Evolutionary conservation across 1,140 invertebrate species (phyloP).

Genomic region (Drosophila lacteicornis): DNA sequence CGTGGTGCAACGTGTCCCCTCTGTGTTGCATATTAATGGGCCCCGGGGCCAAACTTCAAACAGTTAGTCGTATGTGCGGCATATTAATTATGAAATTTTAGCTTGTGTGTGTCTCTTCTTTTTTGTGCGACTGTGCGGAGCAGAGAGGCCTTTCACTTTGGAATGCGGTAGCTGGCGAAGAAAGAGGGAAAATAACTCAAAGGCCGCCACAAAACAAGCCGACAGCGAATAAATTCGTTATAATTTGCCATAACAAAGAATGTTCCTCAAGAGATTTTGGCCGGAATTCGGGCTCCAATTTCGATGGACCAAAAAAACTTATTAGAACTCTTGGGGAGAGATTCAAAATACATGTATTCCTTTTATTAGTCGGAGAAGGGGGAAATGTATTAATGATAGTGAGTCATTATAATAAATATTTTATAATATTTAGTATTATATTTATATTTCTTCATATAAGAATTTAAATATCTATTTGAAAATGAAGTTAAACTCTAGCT

Average conservation of each 20-base stretch:
- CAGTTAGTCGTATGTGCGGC: slow-evolving; percentile 72
- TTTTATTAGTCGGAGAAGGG: background rate
- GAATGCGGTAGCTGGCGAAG: slow-evolving; percentile 73
- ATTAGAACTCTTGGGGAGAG: background rate
- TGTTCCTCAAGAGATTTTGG: background rate
- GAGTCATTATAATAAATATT: too few species aligned
- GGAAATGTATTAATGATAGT: background rate
- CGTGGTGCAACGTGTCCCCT: slow-evolving; percentile 27
- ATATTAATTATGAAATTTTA: slow-evolving; percentile 81
- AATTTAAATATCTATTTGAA: background rate
- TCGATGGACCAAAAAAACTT: background rate
- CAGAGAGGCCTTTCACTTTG: slow-evolving; percentile 71
- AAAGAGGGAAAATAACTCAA: slow-evolving; percentile 40
- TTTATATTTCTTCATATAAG: background rate
- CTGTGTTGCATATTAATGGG: slow-evolving; percentile 69
- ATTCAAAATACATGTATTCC: background rate
- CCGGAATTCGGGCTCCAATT: background rate
- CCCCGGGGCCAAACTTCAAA: slow-evolving; percentile 49
- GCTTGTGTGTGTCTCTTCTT: slow-evolving; percentile 14
- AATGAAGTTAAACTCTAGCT: background rate
- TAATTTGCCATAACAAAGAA: slow-evolving; percentile 17
- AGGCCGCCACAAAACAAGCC: slow-evolving; percentile 48
- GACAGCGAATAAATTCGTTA: slow-evolving; percentile 28
- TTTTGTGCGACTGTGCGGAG: slow-evolving; percentile 13
- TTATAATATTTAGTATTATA: background rate